Evolutionary conservation across 2,888 invertebrate species (phyloP).

Genomic region (Balanococcus diminutus): DNA sequence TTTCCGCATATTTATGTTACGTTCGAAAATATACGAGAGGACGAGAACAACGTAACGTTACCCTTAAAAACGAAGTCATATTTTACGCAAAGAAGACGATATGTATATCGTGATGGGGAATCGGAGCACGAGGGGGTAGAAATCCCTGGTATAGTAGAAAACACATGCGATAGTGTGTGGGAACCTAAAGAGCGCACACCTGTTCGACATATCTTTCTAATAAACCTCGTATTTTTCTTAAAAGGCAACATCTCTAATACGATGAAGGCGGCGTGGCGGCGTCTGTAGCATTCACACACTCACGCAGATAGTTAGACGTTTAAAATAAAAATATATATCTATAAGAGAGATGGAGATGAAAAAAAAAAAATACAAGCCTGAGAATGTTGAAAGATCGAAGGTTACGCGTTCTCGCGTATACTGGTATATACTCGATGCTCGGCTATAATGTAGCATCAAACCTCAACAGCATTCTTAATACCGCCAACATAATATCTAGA

Average conservation of each 20-base stretch:
- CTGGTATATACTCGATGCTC: not conserved
- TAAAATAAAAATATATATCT: not conserved
- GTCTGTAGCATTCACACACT: not conserved
- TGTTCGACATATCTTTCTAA: slow-evolving; percentile 44
- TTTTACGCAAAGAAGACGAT: not conserved
- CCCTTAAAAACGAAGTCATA: not conserved
- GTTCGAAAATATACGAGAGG: not conserved
- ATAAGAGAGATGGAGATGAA: not conserved
- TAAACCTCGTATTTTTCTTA: slow-evolving; percentile 46
- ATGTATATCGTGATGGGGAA: too few relatives aligned
- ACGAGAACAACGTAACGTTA: not conserved
- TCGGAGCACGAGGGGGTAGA: not conserved
- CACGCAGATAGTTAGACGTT: not conserved
- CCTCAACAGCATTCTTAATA: slow-evolving; percentile 48
- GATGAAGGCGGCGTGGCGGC: not conserved
- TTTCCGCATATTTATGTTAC: not conserved
- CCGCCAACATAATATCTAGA: slow-evolving; percentile 32
- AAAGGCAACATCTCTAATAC: slow-evolving; percentile 9
- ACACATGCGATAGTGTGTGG: slow-evolving; percentile 32
- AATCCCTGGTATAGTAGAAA: not conserved
- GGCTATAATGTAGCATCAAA: slow-evolving; percentile 38
- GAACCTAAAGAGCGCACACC: slow-evolving; percentile 35
- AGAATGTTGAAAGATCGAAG: slow-evolving; percentile 49
- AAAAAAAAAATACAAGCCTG: not conserved
- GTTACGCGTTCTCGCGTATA: not conserved